These are phyloP conservation scores for Pterophyllum scalare DNA, from an alignment of 2,113 vertebrate genomes.

Conservation along the genomic window DNA sequence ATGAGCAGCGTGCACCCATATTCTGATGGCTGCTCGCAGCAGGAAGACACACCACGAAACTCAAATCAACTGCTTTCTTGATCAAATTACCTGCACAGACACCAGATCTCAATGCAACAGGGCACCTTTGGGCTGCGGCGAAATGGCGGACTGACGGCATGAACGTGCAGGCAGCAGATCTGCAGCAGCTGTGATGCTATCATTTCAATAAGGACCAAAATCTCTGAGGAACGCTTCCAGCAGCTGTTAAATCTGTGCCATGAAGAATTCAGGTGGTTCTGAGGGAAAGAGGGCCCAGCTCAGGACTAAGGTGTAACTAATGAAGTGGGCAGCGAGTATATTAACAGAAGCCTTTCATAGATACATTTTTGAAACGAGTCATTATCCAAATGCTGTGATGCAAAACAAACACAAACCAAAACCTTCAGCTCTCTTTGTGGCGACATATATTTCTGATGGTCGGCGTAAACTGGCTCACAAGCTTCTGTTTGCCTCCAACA, in stretches of 20 bases:
- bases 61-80: too few relatives aligned
- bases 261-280: not conserved
- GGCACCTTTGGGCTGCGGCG: not conserved
- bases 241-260: not conserved
- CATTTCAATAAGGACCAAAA: not conserved
- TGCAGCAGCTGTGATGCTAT: not conserved
- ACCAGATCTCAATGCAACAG: not conserved
- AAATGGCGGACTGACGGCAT: not conserved
- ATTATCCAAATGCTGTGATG: too few relatives aligned
- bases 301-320: not conserved
- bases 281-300: not conserved
- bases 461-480: too few relatives aligned
- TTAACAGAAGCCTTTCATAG: too few relatives aligned
- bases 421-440: too few relatives aligned
- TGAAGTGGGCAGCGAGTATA: not conserved
- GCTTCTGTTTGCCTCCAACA: too few relatives aligned
- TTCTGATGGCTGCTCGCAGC: too few relatives aligned
- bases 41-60: not conserved
- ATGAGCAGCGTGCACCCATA: too few relatives aligned
- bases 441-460: too few relatives aligned
- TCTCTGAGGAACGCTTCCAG: not conserved
- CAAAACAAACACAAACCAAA: too few relatives aligned
- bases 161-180: not conserved
- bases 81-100: not conserved
- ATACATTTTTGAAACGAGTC: too few relatives aligned